A percentile compares a stretch with the other conserved stretches of the same genome.
Conservation (phyloP, 2,888 invertebrate genomes). For the Acleris literana region DNA sequence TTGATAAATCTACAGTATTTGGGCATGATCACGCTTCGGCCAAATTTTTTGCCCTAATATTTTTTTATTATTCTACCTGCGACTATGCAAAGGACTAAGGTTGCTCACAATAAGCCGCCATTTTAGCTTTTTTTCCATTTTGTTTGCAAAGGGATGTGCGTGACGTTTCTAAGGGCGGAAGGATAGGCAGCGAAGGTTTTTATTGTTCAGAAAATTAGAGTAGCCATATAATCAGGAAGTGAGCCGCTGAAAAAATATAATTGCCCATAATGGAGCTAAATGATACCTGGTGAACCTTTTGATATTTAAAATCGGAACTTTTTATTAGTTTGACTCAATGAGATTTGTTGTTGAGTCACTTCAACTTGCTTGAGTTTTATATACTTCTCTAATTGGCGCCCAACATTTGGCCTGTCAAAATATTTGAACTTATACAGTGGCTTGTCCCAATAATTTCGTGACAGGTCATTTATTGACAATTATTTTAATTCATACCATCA, state of each 20-base stretch:
- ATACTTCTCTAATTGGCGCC: no score
- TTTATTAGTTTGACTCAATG: background rate
- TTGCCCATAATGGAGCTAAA: conserved; percentile 36
- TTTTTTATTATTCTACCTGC: conserved; percentile 73
- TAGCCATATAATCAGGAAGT: conserved; percentile 63
- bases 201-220: conserved; percentile 70
- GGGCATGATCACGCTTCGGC: conserved; percentile 67
- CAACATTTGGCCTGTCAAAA: no score
- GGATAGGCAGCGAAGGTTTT: conserved; percentile 69
- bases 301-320: background rate
- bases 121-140: conserved; percentile 60
- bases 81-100: conserved; percentile 49
- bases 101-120: conserved; percentile 62
- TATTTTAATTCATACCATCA: no score
- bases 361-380: background rate
- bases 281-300: conserved; percentile 28
- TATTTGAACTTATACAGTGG: no score
- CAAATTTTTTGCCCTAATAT: conserved; percentile 53
- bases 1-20: conserved; percentile 68
- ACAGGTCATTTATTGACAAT: no score
- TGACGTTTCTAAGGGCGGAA: conserved; percentile 78
- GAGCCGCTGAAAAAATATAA: conserved; percentile 56
- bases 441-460: no score
- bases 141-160: conserved; percentile 75
- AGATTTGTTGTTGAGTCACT: background rate